Evolutionary conservation across 2,888 invertebrate species (phyloP).

Genomic region (Cataglyphis rosenhaueri): DNA sequence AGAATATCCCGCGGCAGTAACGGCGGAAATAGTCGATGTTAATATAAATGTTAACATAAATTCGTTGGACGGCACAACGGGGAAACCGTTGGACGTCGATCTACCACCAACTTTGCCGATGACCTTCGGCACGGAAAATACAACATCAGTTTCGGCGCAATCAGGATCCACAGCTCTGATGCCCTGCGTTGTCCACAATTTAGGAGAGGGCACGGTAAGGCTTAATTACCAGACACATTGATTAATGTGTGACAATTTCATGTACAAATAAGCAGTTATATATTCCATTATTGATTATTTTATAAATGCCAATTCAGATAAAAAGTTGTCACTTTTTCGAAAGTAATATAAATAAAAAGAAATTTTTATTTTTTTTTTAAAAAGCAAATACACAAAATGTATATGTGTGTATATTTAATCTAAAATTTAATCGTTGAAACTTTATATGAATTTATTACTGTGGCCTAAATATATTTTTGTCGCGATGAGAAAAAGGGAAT

Average conservation of each 20-base stretch:
- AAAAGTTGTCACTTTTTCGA: neutral
- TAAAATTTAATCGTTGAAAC: neutral
- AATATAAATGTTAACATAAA: conserved; percentile 81
- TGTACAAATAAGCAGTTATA: neutral
- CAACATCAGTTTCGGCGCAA: conserved; percentile 93
- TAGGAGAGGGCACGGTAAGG: conserved; percentile 93
- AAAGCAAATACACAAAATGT: neutral
- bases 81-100: conserved; percentile 81
- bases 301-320: neutral
- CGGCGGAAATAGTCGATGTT: conserved; percentile 79
- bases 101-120: conserved; percentile 87
- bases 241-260: neutral
- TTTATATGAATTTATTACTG: neutral
- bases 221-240: neutral
- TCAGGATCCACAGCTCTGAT: conserved; percentile 93
- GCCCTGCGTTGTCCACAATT: conserved; percentile 94
- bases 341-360: neutral
- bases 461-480: neutral
- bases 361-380: neutral
- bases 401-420: neutral
- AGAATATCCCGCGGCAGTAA: conserved; percentile 74
- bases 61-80: conserved; percentile 69
- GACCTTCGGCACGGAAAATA: conserved; percentile 94
- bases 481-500: neutral
- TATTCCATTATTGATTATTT: neutral